Conservation (phyloP, 35 echinoderm and acorn worm species). For the Hemicentrotus pulcherrimus region DNA sequence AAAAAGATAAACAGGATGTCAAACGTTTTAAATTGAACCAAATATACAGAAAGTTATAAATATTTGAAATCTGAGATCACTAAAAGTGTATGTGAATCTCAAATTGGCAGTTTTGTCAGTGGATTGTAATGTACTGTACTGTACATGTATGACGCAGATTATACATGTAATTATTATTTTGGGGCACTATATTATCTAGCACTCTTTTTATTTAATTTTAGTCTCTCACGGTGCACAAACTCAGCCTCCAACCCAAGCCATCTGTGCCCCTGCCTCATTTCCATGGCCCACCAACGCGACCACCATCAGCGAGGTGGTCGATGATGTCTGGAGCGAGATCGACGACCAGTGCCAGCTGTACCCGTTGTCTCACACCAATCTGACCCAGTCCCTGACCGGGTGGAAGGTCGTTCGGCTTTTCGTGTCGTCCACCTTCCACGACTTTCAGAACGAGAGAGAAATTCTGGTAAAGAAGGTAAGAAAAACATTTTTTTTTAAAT, state of each 20-base stretch:
- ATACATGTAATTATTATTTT: no score
- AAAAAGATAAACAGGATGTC: no score
- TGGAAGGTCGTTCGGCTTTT: conserved; percentile 95
- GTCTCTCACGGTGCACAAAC: neutral
- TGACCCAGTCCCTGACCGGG: neutral
- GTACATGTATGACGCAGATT: no score
- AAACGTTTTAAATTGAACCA: no score
- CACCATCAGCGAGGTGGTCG: conserved; percentile 20
- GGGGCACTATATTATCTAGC: neutral
- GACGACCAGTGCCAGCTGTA: conserved; percentile 51
- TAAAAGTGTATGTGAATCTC: no score
- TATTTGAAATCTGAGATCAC: no score
- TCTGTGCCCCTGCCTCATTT: neutral
- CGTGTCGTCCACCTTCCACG: conserved; percentile 89
- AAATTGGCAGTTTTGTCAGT: no score
- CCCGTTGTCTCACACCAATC: neutral
- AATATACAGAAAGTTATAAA: no score
- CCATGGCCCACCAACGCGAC: conserved; percentile 27
- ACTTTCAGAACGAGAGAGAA: conserved; percentile 90
- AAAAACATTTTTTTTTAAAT: no score
- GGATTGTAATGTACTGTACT: no score
- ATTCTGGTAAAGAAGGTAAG: conserved; percentile 89
- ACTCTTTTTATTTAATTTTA: neutral
- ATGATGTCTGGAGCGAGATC: conserved; percentile 45
- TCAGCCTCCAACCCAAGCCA: neutral